phyloP scores from a whole-genome alignment of 2,888 invertebrate genomes.

The Serripes groenlandicus region DNA sequence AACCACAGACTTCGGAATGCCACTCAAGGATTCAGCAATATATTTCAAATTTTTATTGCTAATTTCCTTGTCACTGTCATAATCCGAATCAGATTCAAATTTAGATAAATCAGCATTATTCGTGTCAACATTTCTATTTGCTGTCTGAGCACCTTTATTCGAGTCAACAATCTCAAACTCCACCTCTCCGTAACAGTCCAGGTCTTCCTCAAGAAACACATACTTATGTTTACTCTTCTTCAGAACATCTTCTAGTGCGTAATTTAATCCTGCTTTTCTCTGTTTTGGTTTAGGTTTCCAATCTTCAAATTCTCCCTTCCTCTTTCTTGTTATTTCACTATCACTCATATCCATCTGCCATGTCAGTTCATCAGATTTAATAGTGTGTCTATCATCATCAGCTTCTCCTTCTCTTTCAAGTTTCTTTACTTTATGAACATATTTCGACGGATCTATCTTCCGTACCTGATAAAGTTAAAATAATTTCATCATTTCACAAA shows the following conservation, averaged over 20 bases:
- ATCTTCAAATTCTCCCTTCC: constrained; percentile 70
- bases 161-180: constrained; percentile 11
- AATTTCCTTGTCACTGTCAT: neutral
- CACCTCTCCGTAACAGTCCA: neutral
- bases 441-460: constrained; percentile 80
- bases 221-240: neutral
- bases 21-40: too few relatives aligned
- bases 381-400: neutral
- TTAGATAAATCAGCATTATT: constrained; percentile 29
- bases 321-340: constrained; percentile 63
- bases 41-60: neutral
- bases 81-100: constrained; percentile 55
- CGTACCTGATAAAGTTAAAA: neutral
- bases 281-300: constrained; percentile 20
- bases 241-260: neutral
- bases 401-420: constrained; percentile 67
- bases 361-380: constrained; percentile 61
- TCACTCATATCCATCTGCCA: constrained; percentile 73
- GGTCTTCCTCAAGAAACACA: neutral
- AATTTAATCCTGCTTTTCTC: neutral
- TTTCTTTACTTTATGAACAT: constrained; percentile 77
- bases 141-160: neutral
- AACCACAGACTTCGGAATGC: neutral
- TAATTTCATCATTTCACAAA: too few relatives aligned
- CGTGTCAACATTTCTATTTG: neutral